Base-by-base conservation (phyloP, 2,113 vertebrate species). In the Oncorhynchus gorbuscha region DNA sequence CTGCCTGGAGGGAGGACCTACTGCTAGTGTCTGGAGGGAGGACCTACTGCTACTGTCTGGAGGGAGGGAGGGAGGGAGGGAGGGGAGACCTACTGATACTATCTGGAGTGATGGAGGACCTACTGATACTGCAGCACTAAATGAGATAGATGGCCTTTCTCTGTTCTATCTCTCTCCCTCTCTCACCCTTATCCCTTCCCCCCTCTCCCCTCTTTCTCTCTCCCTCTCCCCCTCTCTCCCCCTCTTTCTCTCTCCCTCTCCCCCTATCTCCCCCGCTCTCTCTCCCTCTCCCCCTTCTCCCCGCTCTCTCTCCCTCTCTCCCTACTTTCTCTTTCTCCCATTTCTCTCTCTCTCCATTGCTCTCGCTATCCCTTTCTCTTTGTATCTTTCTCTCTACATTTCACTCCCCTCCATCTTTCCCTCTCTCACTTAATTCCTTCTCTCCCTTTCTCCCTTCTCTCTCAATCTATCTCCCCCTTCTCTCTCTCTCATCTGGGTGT, bases 401-500 rank as follows among this genome's bases (percentile, higher is more conserved):
- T 35, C 5, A 1, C 32, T 35, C 32, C 5, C 32, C 49, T 72
- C 76, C 72, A 83, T 73, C 82, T 70, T 80, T 78, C 82, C 82
- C 87, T 62, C n/a, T 22, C n/a, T 22, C 55, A 14, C 55, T 58
- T 14, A 35, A 35, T 35, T 62, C 58, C 3, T 3, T 6, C 16
- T 61, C 32, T 14, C 18, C 18, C 14, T 14, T n/a, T 14, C 20
- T n/a, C 24, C 7, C 22, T 24, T 26, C 24, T 22, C 73, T 30
- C 8, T 69, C 48, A 26, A 48, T 69, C 70, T 72, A 35, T 35
- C 32, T 6, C 5, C 32, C 32, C 72, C 77, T 69, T 12, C 62
- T 79, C 61, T 72, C 76, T 73, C 82, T 79, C 82, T 82, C 88
- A 86, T 87, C 84, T 82, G 86, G 8, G 13, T 87, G 89, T 90